phyloP scores from a whole-genome alignment of 1,140 invertebrate species.

The Meloidogyne hapla region DNA sequence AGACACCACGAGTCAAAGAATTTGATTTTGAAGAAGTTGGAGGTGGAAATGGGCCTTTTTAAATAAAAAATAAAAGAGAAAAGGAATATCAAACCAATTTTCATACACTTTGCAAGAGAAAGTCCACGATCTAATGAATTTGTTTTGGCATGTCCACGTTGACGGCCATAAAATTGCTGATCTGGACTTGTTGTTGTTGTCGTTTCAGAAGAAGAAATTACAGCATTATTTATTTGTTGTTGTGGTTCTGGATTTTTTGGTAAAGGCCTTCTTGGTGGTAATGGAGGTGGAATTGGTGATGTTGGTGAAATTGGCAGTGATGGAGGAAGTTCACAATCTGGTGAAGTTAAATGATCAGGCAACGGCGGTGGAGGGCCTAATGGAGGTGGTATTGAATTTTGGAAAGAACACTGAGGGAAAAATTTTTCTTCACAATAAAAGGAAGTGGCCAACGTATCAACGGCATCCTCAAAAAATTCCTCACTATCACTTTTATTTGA shows the following conservation, averaged over 20 bases:
- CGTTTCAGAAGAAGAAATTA: neutral
- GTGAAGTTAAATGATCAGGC: conserved; percentile 18
- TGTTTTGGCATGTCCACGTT: conserved; percentile 56
- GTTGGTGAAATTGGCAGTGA: conserved; percentile 13
- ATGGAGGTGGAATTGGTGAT: conserved; percentile 42
- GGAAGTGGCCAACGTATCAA: conserved; percentile 17
- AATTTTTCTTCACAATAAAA: neutral
- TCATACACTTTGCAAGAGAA: conserved; percentile 53
- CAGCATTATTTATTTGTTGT: neutral
- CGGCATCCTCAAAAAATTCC: conserved; percentile 28
- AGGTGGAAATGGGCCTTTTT: conserved; percentile 54
- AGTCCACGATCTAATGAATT: conserved; percentile 55
- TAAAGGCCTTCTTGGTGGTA: conserved; percentile 40
- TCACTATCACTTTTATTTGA: conserved; percentile 28
- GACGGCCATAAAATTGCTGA: conserved; percentile 11
- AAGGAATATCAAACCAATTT: conserved; percentile 28
- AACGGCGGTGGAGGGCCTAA: conserved; percentile 39
- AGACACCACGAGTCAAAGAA: conserved; percentile 52
- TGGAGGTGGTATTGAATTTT: conserved; percentile 34
- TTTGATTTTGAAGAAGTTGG: conserved; percentile 49
- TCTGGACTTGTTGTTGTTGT: neutral
- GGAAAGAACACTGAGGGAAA: neutral
- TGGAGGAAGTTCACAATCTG: neutral
- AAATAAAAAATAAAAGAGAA: neutral
- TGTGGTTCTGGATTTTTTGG: neutral